These are phyloP conservation scores for Muschampia plurimacula DNA, from an alignment of 2,888 invertebrate species.

Conservation along the genomic window DNA sequence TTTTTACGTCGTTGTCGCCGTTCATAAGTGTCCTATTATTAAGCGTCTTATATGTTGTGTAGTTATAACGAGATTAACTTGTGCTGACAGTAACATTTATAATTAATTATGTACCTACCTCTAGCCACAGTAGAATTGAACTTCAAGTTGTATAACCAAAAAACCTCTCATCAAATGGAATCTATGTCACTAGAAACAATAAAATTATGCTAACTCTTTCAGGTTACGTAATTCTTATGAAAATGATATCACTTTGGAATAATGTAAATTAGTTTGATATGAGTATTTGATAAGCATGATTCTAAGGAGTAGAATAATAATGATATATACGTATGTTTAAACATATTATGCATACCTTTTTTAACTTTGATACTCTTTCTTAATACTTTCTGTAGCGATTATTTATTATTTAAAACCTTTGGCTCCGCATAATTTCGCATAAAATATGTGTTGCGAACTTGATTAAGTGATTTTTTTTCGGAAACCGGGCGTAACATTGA, in stretches of 20 bases:
- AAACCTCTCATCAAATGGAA: too few species aligned
- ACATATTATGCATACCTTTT: neutral
- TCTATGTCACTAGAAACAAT: too few species aligned
- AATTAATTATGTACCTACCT: neutral
- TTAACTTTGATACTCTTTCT: neutral
- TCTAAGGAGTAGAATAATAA: too few species aligned
- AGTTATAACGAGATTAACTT: neutral
- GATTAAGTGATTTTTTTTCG: constrained; percentile 13
- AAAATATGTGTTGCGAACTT: constrained; percentile 8
- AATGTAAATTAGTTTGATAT: too few species aligned
- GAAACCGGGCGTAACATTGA: constrained; percentile 23
- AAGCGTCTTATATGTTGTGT: neutral
- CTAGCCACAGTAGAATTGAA: neutral
- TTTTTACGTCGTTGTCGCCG: too few species aligned
- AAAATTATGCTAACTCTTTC: too few species aligned
- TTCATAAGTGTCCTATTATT: too few species aligned
- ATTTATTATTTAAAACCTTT: neutral
- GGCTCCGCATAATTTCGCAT: neutral
- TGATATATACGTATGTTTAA: too few species aligned
- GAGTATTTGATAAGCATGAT: too few species aligned
- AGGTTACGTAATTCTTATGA: too few species aligned
- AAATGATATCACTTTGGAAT: too few species aligned
- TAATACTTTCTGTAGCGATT: neutral
- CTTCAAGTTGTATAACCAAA: too few species aligned
- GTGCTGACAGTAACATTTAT: neutral